Conservation (phyloP, 1,140 invertebrate genomes). For the Caenorhabditis brenneri region DNA sequence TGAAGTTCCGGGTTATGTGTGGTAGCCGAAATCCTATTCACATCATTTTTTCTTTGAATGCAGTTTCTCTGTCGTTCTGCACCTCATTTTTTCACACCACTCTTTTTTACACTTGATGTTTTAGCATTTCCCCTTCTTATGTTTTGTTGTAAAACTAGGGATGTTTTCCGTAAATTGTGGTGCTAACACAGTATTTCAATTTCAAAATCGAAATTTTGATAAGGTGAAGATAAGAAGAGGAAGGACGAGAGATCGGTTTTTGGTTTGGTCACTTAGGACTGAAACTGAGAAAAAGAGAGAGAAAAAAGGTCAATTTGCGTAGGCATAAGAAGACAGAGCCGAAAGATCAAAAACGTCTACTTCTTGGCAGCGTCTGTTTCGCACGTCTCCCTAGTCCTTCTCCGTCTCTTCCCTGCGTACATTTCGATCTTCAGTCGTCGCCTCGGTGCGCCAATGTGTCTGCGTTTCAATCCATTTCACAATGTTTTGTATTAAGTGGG, state of each 20-base stretch:
- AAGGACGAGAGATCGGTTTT: conserved; percentile 35
- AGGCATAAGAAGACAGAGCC: background rate
- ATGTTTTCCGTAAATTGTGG: background rate
- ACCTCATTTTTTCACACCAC: background rate
- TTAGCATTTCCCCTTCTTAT: background rate
- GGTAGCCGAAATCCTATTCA: background rate
- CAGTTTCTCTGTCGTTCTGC: background rate
- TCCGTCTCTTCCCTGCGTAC: background rate
- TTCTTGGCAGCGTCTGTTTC: background rate
- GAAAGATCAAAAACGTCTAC: conserved; percentile 29
- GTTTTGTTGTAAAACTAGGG: background rate
- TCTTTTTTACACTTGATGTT: no score
- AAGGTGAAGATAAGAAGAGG: conserved; percentile 13
- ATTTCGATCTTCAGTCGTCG: conserved; percentile 41
- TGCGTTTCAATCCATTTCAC: conserved; percentile 21
- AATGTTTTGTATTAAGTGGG: conserved; percentile 33
- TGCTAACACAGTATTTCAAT: no score
- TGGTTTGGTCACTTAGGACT: background rate
- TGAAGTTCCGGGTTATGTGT: background rate
- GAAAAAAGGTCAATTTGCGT: background rate
- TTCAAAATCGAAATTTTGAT: background rate
- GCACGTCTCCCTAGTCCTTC: conserved; percentile 2
- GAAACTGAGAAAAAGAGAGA: background rate
- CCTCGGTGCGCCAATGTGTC: background rate
- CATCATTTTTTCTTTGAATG: background rate